phyloP scores from a whole-genome alignment of 2,797 vertebrate species.

The Sebastes diploproa region DNA sequence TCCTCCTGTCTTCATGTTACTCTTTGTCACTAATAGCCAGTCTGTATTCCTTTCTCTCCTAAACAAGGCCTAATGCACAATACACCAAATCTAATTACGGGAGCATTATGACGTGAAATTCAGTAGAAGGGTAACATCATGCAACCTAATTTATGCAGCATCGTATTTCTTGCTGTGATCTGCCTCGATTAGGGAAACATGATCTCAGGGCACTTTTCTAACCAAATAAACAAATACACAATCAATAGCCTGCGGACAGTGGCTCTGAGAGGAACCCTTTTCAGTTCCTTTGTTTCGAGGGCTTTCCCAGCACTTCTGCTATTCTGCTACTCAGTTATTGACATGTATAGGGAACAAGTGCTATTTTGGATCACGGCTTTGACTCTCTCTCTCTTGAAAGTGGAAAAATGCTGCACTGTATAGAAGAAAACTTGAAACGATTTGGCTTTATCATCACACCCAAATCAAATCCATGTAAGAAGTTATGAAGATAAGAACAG shows the following conservation, averaged over 20 bases:
- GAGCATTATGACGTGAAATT: slow-evolving; percentile 78
- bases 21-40: slow-evolving; percentile 46
- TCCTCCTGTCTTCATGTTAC: slow-evolving; percentile 6
- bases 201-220: slow-evolving; percentile 69
- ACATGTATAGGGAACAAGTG: slow-evolving; percentile 28
- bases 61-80: slow-evolving; percentile 78
- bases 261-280: slow-evolving; percentile 32
- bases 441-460: not conserved
- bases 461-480: not conserved
- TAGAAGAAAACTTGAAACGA: not conserved
- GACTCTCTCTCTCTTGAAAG: slow-evolving; percentile 13
- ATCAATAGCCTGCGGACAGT: slow-evolving; percentile 57
- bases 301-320: slow-evolving; percentile 61
- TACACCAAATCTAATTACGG: slow-evolving; percentile 75
- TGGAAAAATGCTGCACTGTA: not conserved
- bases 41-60: slow-evolving; percentile 65
- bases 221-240: slow-evolving; percentile 75
- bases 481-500: not conserved
- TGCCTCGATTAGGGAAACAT: slow-evolving; percentile 73
- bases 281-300: slow-evolving; percentile 23
- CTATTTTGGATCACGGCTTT: slow-evolving; percentile 60
- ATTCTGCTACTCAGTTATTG: slow-evolving; percentile 48
- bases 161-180: slow-evolving; percentile 77
- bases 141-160: slow-evolving; percentile 75
- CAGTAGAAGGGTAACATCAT: slow-evolving; percentile 68